Evolutionary conservation across 2,113 vertebrate species (phyloP).

Genomic region (Hemiprocne comata): DNA sequence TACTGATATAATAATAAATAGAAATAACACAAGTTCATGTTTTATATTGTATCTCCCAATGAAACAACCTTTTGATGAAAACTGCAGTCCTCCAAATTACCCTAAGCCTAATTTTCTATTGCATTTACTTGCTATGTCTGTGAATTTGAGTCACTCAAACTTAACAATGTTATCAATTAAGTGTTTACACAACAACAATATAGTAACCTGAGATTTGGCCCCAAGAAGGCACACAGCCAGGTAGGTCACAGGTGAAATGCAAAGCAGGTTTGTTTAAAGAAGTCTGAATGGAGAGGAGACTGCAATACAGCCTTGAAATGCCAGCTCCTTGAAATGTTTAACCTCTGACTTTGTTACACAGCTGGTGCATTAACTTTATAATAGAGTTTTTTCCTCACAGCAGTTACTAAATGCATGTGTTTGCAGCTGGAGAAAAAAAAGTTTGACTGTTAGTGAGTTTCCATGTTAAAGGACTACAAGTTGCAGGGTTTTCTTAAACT

Average conservation of each 20-base stretch:
- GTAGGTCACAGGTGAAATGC: constrained; percentile 30
- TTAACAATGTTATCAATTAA: background rate
- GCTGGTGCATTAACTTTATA: background rate
- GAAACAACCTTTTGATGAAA: background rate
- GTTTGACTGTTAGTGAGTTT: background rate
- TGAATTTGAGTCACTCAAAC: background rate
- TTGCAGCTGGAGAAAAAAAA: background rate
- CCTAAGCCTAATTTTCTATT: background rate
- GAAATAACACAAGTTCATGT: background rate
- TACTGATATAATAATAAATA: background rate
- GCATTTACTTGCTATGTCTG: background rate
- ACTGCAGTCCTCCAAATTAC: background rate
- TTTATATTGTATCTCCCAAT: background rate
- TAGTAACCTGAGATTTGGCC: background rate
- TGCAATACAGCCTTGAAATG: background rate
- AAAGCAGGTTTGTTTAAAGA: constrained; percentile 30
- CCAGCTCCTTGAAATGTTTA: constrained; percentile 9
- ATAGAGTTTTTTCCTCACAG: background rate
- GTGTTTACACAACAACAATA: background rate
- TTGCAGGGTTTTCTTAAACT: background rate
- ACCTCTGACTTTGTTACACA: background rate
- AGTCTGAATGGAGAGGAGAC: background rate
- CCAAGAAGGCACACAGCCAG: background rate
- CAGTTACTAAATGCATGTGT: background rate
- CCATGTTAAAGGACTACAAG: background rate